Evolutionary conservation across 2,888 invertebrate species (phyloP).

Genomic region (Spisula solida): DNA sequence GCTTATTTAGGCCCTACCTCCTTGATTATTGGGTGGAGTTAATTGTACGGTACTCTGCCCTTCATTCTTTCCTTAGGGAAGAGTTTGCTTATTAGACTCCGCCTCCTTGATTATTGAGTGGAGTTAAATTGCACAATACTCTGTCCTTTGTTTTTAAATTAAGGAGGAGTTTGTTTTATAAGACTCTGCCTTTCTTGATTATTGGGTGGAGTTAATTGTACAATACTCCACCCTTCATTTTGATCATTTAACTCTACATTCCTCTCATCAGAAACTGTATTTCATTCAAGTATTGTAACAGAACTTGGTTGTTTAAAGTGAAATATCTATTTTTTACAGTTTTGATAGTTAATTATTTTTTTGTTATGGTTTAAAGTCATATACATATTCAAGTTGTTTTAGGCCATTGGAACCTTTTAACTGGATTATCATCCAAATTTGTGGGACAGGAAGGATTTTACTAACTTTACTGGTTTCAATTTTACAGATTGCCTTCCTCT

Average conservation of each 20-base stretch:
- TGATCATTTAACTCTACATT: not conserved
- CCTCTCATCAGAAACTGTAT: not conserved
- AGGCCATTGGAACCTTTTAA: too few relatives aligned
- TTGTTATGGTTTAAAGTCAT: too few relatives aligned
- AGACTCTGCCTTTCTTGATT: not conserved
- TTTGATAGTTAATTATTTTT: too few relatives aligned
- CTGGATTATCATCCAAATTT: not conserved
- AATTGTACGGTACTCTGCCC: not conserved
- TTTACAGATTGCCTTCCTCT: too few relatives aligned
- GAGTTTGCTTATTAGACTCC: not conserved
- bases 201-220: not conserved
- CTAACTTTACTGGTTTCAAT: too few relatives aligned
- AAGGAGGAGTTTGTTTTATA: not conserved
- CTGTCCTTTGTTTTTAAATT: not conserved
- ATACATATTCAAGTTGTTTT: too few relatives aligned
- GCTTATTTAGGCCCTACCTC: not conserved
- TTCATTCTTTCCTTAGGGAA: not conserved
- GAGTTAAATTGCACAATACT: not conserved
- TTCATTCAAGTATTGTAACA: not conserved
- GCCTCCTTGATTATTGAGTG: not conserved
- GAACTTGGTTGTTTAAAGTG: too few relatives aligned
- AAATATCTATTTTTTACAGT: too few relatives aligned
- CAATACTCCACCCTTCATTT: not conserved
- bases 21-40: constrained; percentile 5
- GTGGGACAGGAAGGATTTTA: too few relatives aligned